A percentile compares a stretch with the other conserved stretches of the same genome.
phyloP scores from a whole-genome alignment of 2,113 vertebrate species.

The Grantiella picta region DNA sequence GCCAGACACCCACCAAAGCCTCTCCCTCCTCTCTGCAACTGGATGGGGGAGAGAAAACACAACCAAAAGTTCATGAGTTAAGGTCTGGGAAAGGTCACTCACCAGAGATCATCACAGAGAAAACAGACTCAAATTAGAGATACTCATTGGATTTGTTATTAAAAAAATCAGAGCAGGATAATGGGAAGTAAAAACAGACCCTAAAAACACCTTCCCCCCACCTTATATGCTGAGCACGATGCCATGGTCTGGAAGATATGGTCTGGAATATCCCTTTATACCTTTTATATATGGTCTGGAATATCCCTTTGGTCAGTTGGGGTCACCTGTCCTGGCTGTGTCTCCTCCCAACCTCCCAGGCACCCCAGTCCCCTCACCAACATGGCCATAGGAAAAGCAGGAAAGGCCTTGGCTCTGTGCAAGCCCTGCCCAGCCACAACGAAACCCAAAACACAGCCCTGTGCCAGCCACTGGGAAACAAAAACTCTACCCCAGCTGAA shows the following conservation, averaged over 20 bases:
- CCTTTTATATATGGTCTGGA: not conserved
- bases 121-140: not conserved
- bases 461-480: not conserved
- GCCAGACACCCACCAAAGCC: not conserved
- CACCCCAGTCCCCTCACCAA: not conserved
- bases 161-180: not conserved
- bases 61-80: not conserved
- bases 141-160: not conserved
- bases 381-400: not conserved
- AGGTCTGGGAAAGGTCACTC: not conserved
- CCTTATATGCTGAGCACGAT: not conserved
- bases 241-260: not conserved
- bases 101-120: not conserved
- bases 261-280: not conserved
- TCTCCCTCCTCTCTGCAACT: not conserved
- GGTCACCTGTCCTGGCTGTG: not conserved
- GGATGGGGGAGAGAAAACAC: not conserved
- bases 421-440: not conserved
- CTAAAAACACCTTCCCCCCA: not conserved
- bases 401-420: not conserved
- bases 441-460: not conserved
- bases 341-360: not conserved
- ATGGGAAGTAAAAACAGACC: not conserved
- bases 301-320: not conserved
- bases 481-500: not conserved